Percentiles rank a stretch among this genome's conserved stretches.
phyloP scores from a whole-genome alignment of 2,113 vertebrate species.

The Saccopteryx bilineata region DNA sequence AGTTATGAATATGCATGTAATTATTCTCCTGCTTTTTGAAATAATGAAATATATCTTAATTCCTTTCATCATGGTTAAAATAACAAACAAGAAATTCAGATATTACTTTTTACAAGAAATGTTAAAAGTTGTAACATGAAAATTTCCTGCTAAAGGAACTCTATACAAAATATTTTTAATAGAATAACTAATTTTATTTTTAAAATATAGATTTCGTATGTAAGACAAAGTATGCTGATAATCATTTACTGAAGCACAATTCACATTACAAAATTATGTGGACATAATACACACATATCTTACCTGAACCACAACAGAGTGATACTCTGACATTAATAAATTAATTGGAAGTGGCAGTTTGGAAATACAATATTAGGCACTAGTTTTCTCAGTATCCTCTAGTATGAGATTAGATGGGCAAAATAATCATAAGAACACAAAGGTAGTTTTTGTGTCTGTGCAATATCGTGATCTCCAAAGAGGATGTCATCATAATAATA shows the following conservation, averaged over 20 bases:
- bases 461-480: background rate
- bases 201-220: background rate
- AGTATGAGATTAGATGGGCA: background rate
- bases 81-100: background rate
- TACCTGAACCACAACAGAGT: background rate
- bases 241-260: background rate
- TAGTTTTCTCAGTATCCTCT: background rate
- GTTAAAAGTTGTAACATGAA: slow-evolving; percentile 26
- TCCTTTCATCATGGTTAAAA: background rate
- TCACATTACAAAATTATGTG: background rate
- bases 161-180: background rate
- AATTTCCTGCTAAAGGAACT: background rate
- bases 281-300: background rate
- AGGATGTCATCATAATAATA: background rate
- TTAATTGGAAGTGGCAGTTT: background rate
- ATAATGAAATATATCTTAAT: background rate
- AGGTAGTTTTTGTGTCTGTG: background rate
- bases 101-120: slow-evolving; percentile 21
- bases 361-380: background rate
- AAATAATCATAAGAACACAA: background rate
- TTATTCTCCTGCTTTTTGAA: background rate
- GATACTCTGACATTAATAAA: slow-evolving; percentile 2
- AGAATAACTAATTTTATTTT: background rate
- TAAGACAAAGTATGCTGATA: background rate
- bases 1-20: background rate